These are phyloP conservation scores for Catotricha subobsoleta DNA, from an alignment of 2,888 invertebrate genomes.

Conservation along the genomic window DNA sequence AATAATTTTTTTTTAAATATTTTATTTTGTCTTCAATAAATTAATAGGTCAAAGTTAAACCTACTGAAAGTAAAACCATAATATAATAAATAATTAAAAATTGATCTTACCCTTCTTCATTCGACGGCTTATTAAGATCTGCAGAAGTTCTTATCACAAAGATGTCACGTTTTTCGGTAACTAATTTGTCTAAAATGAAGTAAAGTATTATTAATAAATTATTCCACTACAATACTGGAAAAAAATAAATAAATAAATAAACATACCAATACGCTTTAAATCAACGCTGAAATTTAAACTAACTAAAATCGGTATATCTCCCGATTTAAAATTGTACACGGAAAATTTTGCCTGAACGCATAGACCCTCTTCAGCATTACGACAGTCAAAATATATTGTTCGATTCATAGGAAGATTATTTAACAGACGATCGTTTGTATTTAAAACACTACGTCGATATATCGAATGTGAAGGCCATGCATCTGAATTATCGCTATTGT, in stretches of 20 bases:
- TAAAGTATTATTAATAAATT: not conserved
- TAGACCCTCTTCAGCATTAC: conserved; percentile 18
- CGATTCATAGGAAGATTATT: conserved; percentile 23
- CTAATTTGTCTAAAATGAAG: too few species aligned
- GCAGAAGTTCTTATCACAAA: conserved; percentile 24
- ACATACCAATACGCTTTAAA: conserved; percentile 21
- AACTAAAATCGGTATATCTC: conserved; percentile 19
- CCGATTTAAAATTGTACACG: conserved; percentile 22
- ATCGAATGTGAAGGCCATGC: not conserved
- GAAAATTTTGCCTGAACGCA: conserved; percentile 24
- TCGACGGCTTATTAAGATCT: conserved; percentile 20
- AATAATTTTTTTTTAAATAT: too few species aligned
- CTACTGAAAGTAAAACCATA: too few species aligned
- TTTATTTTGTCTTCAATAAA: too few species aligned
- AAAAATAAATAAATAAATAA: too few species aligned
- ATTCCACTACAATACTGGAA: not conserved
- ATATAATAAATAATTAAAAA: too few species aligned
- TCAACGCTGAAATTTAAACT: conserved; percentile 23
- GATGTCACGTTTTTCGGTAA: conserved; percentile 27
- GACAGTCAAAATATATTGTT: conserved; percentile 28
- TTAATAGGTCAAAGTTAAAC: too few species aligned
- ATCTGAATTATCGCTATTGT: not conserved
- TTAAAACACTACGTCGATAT: conserved; percentile 2
- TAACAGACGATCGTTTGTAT: conserved; percentile 7
- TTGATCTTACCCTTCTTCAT: conserved; percentile 15